Evolutionary conservation across 92 coral and sea anemone species (phyloP).

Genomic region (Parazoanthus atlanticus): DNA sequence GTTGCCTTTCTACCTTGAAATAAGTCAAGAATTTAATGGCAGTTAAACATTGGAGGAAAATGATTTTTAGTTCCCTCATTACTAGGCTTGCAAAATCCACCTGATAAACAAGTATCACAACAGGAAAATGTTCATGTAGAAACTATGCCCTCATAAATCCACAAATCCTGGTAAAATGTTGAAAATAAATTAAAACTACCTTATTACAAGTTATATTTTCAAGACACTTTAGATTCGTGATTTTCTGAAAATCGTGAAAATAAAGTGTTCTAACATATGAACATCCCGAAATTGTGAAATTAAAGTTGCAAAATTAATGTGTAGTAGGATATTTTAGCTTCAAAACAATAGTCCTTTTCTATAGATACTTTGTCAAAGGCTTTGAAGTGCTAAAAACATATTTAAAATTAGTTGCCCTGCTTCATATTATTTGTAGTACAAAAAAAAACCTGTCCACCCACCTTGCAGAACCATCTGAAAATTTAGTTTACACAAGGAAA

Average conservation of each 20-base stretch:
- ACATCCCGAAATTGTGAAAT: no score
- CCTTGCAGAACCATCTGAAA: conserved; percentile 42
- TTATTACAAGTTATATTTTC: no score
- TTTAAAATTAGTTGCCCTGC: background rate
- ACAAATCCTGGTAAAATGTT: background rate
- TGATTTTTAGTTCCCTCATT: no score
- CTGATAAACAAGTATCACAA: background rate
- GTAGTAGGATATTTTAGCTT: background rate
- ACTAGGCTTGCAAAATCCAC: background rate
- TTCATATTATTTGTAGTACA: background rate
- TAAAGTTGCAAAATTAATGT: background rate
- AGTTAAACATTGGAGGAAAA: no score
- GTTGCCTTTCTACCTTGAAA: no score
- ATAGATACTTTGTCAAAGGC: background rate
- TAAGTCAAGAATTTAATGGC: no score
- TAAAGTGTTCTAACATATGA: no score
- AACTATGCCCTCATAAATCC: background rate
- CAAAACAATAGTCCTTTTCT: no score
- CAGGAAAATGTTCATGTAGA: background rate
- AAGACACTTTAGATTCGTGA: no score
- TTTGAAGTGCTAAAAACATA: background rate
- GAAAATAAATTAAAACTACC: no score
- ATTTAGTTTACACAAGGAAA: conserved; percentile 39
- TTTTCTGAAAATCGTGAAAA: no score
- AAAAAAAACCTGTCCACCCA: conserved; percentile 29